A percentile compares a stretch with the other conserved stretches of the same genome.
phyloP scores from a whole-genome alignment of 2,797 vertebrate genomes.

The Denticeps clupeoides region DNA sequence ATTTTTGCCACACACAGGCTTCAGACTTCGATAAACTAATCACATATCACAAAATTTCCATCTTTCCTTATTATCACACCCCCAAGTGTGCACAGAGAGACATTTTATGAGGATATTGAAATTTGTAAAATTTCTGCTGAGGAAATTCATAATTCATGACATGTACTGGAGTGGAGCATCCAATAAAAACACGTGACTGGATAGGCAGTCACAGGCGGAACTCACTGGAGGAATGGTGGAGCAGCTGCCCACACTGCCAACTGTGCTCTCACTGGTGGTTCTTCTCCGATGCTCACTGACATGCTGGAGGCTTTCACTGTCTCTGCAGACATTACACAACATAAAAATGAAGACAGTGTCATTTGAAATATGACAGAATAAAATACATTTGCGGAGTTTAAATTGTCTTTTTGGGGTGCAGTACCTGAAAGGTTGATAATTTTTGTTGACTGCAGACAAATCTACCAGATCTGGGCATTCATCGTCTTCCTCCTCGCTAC shows the following conservation, averaged over 20 bases:
- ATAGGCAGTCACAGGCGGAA: too few relatives aligned
- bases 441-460: slow-evolving; percentile 56
- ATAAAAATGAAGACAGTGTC: neutral
- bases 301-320: slow-evolving; percentile 54
- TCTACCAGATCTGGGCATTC: slow-evolving; percentile 56
- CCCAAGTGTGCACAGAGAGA: too few relatives aligned
- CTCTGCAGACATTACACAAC: slow-evolving; percentile 45
- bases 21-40: too few relatives aligned
- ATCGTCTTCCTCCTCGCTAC: slow-evolving; percentile 41
- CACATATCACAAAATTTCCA: too few relatives aligned
- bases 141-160: too few relatives aligned
- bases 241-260: slow-evolving; percentile 65
- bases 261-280: slow-evolving; percentile 69
- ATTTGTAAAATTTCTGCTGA: too few relatives aligned
- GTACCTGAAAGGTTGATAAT: slow-evolving; percentile 67
- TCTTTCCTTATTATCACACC: too few relatives aligned
- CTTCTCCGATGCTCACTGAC: slow-evolving; percentile 59
- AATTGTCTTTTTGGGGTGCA: neutral
- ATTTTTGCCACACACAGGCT: too few relatives aligned
- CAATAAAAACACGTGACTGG: too few relatives aligned
- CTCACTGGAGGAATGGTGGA: slow-evolving; percentile 84
- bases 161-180: too few relatives aligned
- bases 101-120: too few relatives aligned
- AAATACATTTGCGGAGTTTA: neutral
- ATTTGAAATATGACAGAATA: neutral